phyloP scores from a whole-genome alignment of 2,888 invertebrate genomes.

The Eulithis testata region DNA sequence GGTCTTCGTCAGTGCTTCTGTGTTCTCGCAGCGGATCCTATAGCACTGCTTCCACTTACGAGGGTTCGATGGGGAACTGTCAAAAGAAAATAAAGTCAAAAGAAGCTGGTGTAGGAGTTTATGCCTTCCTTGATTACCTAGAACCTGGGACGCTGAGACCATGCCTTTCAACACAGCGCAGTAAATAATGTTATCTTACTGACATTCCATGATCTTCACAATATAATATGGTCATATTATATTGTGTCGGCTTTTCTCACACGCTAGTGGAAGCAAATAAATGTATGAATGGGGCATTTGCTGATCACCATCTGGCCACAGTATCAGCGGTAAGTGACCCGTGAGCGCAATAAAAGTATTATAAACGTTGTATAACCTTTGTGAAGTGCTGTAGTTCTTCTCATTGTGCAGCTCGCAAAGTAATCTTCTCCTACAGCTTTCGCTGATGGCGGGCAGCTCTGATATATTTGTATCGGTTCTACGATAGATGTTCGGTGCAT shows the following conservation, averaged over 20 bases:
- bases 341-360: too few species aligned
- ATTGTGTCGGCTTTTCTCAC: too few species aligned
- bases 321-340: too few species aligned
- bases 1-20: slow-evolving; percentile 55
- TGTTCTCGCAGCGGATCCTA: slow-evolving; percentile 69
- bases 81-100: not conserved
- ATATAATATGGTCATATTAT: too few species aligned
- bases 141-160: too few species aligned
- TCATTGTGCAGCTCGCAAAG: slow-evolving; percentile 74
- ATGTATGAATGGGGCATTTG: too few species aligned
- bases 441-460: slow-evolving; percentile 57
- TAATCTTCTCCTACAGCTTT: slow-evolving; percentile 68
- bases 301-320: too few species aligned
- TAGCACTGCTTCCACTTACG: slow-evolving; percentile 60
- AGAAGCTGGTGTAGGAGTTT: not conserved
- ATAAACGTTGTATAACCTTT: slow-evolving; percentile 30
- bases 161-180: too few species aligned
- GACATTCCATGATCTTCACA: too few species aligned
- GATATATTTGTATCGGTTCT: slow-evolving; percentile 43
- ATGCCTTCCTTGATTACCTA: not conserved
- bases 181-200: too few species aligned
- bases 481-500: slow-evolving; percentile 52
- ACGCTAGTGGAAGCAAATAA: too few species aligned
- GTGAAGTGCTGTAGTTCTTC: slow-evolving; percentile 49
- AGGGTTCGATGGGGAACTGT: slow-evolving; percentile 28